Base-by-base conservation (phyloP, 2,888 invertebrate genomes). In the Arenicola marina region DNA sequence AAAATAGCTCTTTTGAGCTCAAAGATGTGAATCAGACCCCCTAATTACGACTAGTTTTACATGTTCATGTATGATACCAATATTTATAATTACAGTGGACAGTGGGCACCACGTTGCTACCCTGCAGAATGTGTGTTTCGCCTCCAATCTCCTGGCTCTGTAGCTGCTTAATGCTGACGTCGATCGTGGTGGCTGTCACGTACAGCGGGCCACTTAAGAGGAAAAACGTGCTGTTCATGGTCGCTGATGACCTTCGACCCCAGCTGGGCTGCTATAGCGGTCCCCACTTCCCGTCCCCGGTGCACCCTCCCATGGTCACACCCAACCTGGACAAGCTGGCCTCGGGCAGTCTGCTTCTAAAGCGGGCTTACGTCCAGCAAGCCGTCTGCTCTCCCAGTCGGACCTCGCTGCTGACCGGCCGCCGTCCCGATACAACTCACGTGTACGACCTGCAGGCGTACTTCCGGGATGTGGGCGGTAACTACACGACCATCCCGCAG, bases 241-340 rank as follows among this genome's bases (percentile, higher is more conserved):
- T 68, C 2, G 28, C 68, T 7, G 71, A 71, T 34, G 71, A 71
- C 54, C 66, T 71, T 65, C 61, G 75, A 1, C 70, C 73, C 3
- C 56, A 75, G 61, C 59, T 75, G 11, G 69, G 67, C 1, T 51
- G 66, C 4, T 74, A 67, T 51, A 21, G 44, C 18, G 72, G 71
- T 7, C 43, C 26, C n/a, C 60, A 68, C 58, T 70, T 64, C 54
- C 71, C 73, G 3, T 62, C 67, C 18, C 67, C 63, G 0, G 67
- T 71, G 1, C 63, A 65, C 26, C 67, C 65, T n/a, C 51, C 33
- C 38, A 71, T 73, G 67, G 59, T 68, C 58, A 71, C 73, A 7
- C 75, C 73, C 18, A 69, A 73, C 53, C 54, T 75, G 21, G 75
- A 75, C 59, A 24, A 28, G 4, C 68, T 75, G 18, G 73, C 75